Conservation (phyloP, 2,888 invertebrate genomes). For the Drosophila lutescens region DNA sequence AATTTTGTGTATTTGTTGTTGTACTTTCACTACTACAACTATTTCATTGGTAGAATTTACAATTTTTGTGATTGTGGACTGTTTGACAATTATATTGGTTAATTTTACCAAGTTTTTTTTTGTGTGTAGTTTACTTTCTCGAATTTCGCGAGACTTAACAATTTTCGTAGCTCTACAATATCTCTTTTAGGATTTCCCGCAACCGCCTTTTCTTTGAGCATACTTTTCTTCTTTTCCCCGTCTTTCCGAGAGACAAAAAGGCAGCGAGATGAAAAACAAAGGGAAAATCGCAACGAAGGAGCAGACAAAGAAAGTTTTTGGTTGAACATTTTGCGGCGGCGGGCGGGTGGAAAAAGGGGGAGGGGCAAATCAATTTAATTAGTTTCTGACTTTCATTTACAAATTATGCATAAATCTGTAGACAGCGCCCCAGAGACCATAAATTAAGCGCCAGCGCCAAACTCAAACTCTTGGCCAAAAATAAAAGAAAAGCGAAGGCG, state of each 20-base stretch:
- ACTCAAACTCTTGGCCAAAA: slow-evolving; percentile 57
- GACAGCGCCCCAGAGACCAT: slow-evolving; percentile 76
- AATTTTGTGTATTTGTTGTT: too few species aligned
- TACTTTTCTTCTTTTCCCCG: slow-evolving; percentile 9
- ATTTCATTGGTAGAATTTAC: too few species aligned
- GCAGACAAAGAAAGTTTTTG: slow-evolving; percentile 32
- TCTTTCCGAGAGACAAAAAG: slow-evolving; percentile 16
- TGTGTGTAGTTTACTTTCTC: slow-evolving; percentile 8
- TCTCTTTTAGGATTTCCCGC: background rate
- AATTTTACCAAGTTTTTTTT: too few species aligned
- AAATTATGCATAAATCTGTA: slow-evolving; percentile 78
- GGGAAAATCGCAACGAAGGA: slow-evolving; percentile 28
- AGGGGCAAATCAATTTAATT: slow-evolving; percentile 75
- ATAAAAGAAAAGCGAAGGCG: slow-evolving; percentile 12
- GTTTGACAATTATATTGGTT: too few species aligned
- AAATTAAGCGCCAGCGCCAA: slow-evolving; percentile 72
- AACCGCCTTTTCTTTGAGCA: slow-evolving; percentile 15
- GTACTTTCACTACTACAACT: too few species aligned
- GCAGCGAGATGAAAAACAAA: slow-evolving; percentile 25
- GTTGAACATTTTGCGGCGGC: background rate
- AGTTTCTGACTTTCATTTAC: slow-evolving; percentile 80
- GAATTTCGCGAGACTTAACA: slow-evolving; percentile 5
- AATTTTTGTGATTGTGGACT: too few species aligned
- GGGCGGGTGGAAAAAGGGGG: background rate
- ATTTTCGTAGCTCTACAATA: slow-evolving; percentile 12